These are phyloP conservation scores for Gymnoscopelus microlampas DNA, from an alignment of 2,797 vertebrate genomes.

Conservation along the genomic window DNA sequence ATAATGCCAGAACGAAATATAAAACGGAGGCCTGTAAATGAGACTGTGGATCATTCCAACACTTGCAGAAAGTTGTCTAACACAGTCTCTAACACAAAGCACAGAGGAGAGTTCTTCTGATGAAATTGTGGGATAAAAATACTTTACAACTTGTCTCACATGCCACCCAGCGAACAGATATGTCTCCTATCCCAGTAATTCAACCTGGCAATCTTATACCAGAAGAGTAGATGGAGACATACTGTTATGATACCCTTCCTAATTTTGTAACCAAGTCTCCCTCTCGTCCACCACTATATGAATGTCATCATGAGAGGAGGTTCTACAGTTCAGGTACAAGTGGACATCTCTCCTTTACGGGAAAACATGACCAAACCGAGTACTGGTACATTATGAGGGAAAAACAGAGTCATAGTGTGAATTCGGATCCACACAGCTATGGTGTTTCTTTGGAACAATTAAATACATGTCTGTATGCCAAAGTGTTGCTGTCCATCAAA, in stretches of 20 bases:
- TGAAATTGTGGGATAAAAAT: slow-evolving; percentile 60
- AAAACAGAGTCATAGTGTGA: neutral
- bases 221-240: slow-evolving; percentile 38
- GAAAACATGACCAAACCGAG: neutral
- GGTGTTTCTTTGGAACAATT: neutral
- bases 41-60: neutral
- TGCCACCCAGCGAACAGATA: slow-evolving; percentile 62
- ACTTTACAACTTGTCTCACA: slow-evolving; percentile 66
- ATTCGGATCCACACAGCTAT: neutral
- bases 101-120: slow-evolving; percentile 17
- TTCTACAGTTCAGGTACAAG: neutral
- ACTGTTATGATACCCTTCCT: slow-evolving; percentile 23
- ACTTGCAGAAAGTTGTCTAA: slow-evolving; percentile 1
- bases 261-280: slow-evolving; percentile 19
- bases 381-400: neutral
- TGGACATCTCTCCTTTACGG: neutral
- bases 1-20: neutral
- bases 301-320: slow-evolving; percentile 21
- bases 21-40: neutral
- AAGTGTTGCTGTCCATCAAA: slow-evolving; percentile 27
- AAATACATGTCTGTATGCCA: neutral
- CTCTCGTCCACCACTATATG: slow-evolving; percentile 24
- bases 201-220: slow-evolving; percentile 48
- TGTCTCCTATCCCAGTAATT: slow-evolving; percentile 58
- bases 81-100: neutral